Conservation (phyloP, 2,888 invertebrate species). For the Agonopterix arenella region DNA sequence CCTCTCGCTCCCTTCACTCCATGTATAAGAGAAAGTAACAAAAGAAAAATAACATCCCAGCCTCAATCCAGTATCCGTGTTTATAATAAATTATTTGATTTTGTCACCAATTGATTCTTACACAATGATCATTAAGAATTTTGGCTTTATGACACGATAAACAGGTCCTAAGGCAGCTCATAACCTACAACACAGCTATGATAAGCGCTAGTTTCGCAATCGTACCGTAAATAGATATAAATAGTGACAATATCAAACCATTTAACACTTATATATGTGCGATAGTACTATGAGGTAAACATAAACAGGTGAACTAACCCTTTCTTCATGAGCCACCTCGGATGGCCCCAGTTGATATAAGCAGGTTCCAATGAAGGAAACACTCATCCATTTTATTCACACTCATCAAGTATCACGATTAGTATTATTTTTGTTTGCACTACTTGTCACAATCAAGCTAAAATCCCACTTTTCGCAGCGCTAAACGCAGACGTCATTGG, state of each 20-base stretch:
- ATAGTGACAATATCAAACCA: constrained; percentile 25
- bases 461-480: constrained; percentile 74
- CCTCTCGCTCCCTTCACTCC: constrained; percentile 68
- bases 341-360: constrained; percentile 65
- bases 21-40: constrained; percentile 74
- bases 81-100: constrained; percentile 18
- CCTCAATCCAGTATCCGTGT: constrained; percentile 44
- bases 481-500: constrained; percentile 77
- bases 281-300: constrained; percentile 39
- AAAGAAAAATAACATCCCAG: constrained; percentile 68
- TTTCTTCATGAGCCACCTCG: constrained; percentile 75
- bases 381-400: constrained; percentile 72
- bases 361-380: constrained; percentile 62
- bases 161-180: constrained; percentile 34
- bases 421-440: constrained; percentile 65
- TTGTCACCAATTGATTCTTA: constrained; percentile 12
- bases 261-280: constrained; percentile 25
- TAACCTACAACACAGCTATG: constrained; percentile 45
- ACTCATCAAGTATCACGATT: constrained; percentile 66
- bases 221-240: constrained; percentile 31
- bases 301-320: constrained; percentile 73
- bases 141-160: constrained; percentile 33
- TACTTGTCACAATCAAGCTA: constrained; percentile 73
- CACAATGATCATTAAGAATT: constrained; percentile 14
- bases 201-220: constrained; percentile 30